Conservation (phyloP, 2,888 invertebrate species). For the Ormyrus rosae region DNA sequence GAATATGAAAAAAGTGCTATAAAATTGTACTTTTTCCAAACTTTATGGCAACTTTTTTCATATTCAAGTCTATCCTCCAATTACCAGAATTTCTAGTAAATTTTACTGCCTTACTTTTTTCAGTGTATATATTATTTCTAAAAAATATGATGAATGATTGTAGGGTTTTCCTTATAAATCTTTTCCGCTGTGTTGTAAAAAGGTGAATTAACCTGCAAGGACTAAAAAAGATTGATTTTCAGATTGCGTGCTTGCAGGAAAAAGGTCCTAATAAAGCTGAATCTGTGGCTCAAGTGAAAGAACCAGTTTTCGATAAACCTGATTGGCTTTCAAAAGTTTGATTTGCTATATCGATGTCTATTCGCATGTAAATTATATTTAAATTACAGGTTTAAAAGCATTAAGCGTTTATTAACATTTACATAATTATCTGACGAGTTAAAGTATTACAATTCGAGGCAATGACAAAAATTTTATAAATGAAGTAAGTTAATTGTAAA, state of each 20-base stretch:
- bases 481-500: background rate
- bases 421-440: slow-evolving; percentile 33
- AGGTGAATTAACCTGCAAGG: no score
- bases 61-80: no score
- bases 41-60: no score
- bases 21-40: no score
- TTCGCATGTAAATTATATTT: slow-evolving; percentile 28
- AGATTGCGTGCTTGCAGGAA: background rate
- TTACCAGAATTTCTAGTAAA: no score
- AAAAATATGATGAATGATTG: no score
- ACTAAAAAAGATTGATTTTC: no score
- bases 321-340: slow-evolving; percentile 31
- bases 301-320: slow-evolving; percentile 36
- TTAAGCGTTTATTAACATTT: slow-evolving; percentile 19
- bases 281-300: background rate
- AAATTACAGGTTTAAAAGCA: slow-evolving; percentile 24
- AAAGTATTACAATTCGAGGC: background rate
- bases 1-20: no score
- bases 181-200: no score
- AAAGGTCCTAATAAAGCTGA: background rate
- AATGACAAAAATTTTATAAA: background rate
- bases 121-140: no score
- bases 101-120: no score
- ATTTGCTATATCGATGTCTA: slow-evolving; percentile 32
- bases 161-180: no score